Evolutionary conservation across 1,140 invertebrate species (phyloP).

Genomic region (Heliconius nattereri): DNA sequence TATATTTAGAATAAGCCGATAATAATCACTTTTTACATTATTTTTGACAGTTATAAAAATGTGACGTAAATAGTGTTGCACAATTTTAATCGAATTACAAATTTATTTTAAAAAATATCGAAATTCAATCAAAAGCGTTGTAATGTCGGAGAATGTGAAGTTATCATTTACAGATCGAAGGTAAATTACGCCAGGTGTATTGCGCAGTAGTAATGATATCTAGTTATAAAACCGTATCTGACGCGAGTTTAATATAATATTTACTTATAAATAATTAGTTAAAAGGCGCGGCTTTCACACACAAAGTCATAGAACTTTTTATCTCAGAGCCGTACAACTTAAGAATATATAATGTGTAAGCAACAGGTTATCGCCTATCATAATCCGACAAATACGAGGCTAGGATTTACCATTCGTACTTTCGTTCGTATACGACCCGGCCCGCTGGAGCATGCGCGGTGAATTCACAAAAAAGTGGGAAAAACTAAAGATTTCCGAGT

Average conservation of each 20-base stretch:
- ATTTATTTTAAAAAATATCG: constrained; percentile 17
- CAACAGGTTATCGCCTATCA: constrained; percentile 76
- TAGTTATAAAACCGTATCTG: constrained; percentile 23
- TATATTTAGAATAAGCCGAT: no score
- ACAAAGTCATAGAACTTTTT: constrained; percentile 19
- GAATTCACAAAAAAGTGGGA: constrained; percentile 47
- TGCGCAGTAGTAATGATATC: constrained; percentile 34
- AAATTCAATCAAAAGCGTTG: background rate
- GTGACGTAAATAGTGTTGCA: constrained; percentile 17
- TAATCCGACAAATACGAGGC: constrained; percentile 75
- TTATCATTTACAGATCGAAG: constrained; percentile 22
- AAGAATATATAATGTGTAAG: constrained; percentile 70
- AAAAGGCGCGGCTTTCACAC: constrained; percentile 11
- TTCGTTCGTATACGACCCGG: constrained; percentile 68
- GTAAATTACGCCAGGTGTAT: constrained; percentile 36
- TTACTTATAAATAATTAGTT: constrained; percentile 12
- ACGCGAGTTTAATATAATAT: background rate
- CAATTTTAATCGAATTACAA: constrained; percentile 11
- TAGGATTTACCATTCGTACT: constrained; percentile 69
- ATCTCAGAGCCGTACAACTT: constrained; percentile 46
- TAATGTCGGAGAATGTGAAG: background rate
- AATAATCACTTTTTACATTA: no score
- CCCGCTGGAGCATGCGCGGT: constrained; percentile 66
- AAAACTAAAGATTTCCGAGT: constrained; percentile 52
- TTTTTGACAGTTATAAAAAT: constrained; percentile 15